A percentile compares a stretch with the other conserved stretches of the same genome.
Conservation (phyloP, 2,888 invertebrate genomes). For the Alitta virens region DNA sequence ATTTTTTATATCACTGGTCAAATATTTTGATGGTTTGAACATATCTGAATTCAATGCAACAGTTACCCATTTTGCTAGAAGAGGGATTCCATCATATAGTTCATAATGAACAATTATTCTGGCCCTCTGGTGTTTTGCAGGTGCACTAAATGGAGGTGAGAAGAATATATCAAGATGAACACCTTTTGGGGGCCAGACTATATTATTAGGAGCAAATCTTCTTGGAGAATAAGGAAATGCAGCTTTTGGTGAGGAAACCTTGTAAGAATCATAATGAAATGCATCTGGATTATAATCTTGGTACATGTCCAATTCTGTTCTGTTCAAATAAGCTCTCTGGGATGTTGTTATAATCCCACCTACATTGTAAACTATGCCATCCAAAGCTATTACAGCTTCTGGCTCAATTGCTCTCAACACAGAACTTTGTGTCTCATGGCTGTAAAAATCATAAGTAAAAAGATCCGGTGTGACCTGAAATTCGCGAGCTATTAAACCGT, state of each 20-base stretch:
- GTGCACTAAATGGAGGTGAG: constrained; percentile 23
- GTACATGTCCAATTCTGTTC: constrained; percentile 22
- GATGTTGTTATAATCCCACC: constrained; percentile 21
- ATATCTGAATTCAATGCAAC: too few species aligned
- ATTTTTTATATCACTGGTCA: too few species aligned
- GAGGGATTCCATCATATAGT: constrained; percentile 30
- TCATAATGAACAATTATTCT: constrained; percentile 29
- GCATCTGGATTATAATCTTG: constrained; percentile 13
- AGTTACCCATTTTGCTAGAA: constrained; percentile 19
- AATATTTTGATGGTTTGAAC: too few species aligned
- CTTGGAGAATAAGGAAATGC: constrained; percentile 27
- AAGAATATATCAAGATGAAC: constrained; percentile 12
- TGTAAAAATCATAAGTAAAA: constrained; percentile 26
- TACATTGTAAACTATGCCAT: constrained; percentile 25
- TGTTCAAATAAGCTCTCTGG: constrained; percentile 27
- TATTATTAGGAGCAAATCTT: constrained; percentile 25
- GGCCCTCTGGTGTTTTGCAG: constrained; percentile 20
- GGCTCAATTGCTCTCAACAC: constrained; percentile 23
- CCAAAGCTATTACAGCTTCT: constrained; percentile 19
- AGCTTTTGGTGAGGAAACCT: constrained; percentile 13
- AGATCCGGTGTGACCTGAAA: constrained; percentile 25
- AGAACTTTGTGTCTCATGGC: constrained; percentile 18
- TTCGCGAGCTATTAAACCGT: constrained; percentile 25
- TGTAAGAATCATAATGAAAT: constrained; percentile 21
- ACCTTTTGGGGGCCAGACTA: constrained; percentile 30